Conservation (phyloP, 2,797 vertebrate genomes). For the Notoglanidium macrostoma region DNA sequence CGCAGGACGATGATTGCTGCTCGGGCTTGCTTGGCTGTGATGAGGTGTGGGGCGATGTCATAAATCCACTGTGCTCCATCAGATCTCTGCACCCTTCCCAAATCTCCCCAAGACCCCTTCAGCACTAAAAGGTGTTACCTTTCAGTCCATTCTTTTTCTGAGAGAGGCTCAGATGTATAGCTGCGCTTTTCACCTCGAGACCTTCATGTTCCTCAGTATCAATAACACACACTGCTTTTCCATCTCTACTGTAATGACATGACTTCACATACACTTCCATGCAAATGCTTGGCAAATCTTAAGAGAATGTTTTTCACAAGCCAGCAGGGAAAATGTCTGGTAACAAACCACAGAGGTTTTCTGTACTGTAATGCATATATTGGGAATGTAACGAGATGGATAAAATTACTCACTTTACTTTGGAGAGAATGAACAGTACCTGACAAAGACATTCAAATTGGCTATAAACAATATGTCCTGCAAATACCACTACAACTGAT, state of each 20-base stretch:
- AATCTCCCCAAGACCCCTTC: neutral
- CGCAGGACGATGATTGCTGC: conserved; percentile 35
- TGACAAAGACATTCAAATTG: neutral
- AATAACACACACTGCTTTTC: neutral
- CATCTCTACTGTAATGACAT: neutral
- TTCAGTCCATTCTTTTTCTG: neutral
- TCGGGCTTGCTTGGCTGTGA: conserved; percentile 25
- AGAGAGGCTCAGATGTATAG: neutral
- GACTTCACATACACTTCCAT: neutral
- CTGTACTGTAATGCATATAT: neutral
- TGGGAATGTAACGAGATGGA: neutral
- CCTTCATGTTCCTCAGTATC: neutral
- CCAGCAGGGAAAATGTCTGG: neutral
- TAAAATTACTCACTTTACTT: neutral
- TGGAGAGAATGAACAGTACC: neutral
- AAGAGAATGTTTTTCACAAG: neutral
- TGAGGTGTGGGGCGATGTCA: conserved; percentile 33
- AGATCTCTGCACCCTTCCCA: neutral
- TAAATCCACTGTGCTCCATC: conserved; percentile 29
- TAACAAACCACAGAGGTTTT: neutral
- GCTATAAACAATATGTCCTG: neutral
- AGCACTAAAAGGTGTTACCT: neutral
- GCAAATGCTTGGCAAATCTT: no score
- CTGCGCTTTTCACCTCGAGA: no score
- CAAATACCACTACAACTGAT: neutral